Base-by-base conservation (phyloP, 2,113 vertebrate genomes). In the Dunckerocampus dactyliophorus region DNA sequence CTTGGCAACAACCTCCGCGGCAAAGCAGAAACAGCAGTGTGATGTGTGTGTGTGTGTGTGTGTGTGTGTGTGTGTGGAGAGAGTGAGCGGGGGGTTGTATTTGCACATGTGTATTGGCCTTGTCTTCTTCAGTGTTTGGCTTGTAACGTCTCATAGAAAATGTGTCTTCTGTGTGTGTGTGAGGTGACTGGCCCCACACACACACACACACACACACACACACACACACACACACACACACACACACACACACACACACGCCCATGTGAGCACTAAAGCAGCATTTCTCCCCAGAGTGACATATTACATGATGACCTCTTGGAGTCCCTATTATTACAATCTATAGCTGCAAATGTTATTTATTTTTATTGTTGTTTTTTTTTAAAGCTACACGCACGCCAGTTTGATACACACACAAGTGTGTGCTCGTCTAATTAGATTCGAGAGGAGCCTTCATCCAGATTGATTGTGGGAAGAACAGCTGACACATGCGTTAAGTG, bases 1-100 rank as follows among this genome's bases (percentile, higher is more conserved):
- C 90, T 84, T 90, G 90, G 90, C 89, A 90, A 91, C 89, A 91
- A 86, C 89, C 84, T 83, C 72, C 64, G 76, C 68, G 37, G 82
- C 81, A 81, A 81, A 79, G 75, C 55, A 28, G 46, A 81, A 79
- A 76, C 71, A 61, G 71, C 65, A 52, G 74, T 72, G 61, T n/a
- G 63, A 56, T 47, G 71, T 71, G 64, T 54, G 70, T 19, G 15
- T 62, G 13, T 62, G 59, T 21, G 24, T 37, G 14, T 13, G 45
- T 13, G 21, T 15, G 15, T 1, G 21, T 62, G 67, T 54, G 72
- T 47, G 56, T 47, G 54, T 45, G 50, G 51, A 54, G 3, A 0
- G 39, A 43, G 37, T 11, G 37, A 37, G 9, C 9, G 34, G 39
- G 39, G 39, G 39, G 39, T 43, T 43, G 39, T 13, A 52, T 63